Base-by-base conservation (phyloP, 2,113 vertebrate genomes). In the Rhinichthys klamathensis region DNA sequence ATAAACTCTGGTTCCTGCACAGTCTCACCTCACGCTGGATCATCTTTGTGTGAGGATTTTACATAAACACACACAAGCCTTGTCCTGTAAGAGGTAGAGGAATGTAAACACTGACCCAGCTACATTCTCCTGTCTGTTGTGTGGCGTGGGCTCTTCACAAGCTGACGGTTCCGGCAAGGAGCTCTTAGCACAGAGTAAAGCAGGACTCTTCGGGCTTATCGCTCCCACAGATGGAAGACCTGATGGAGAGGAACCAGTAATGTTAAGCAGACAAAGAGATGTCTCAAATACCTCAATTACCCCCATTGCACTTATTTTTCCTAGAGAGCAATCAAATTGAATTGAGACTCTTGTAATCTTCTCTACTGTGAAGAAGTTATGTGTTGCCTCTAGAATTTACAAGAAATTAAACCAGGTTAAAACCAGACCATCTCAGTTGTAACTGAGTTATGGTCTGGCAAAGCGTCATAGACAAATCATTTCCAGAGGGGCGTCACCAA, bases 1-100 rank as follows among this genome's bases (percentile, higher is more conserved):
- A 69, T 89, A 91, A 89, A 91, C 89, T 89, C 70, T 65, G 77
- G 41, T 84, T 86, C 83, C 90, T 91, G 90, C 82, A 88, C 84
- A 87, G 67, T 87, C 84, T 91, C 89, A 89, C 80, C 75, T 84
- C 35, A 75, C 51, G 35, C 60, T 49, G 32, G 61, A 82, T 78
- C 56, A 51, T 81, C 79, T 82, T 75, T 56, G 77, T 51, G 21
- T 69, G 60, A 79, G 85, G 85, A 81, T 85, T 78, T 89, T 75
- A 85, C 88, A 84, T 86, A 89, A 90, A 90, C 88, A 91, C 80
- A 84, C 30, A 70, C 81, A 78, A 63, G 56, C 70, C 76, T 81
- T 54, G 49, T 84, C 83, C 80, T 82, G 82, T 77, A 82, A 86
- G 85, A 83, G 69, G 72, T 38, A n/a, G 56, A 77, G 72, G 72